Evolutionary conservation across 2,888 invertebrate species (phyloP).

Genomic region (Eilema sororculum): DNA sequence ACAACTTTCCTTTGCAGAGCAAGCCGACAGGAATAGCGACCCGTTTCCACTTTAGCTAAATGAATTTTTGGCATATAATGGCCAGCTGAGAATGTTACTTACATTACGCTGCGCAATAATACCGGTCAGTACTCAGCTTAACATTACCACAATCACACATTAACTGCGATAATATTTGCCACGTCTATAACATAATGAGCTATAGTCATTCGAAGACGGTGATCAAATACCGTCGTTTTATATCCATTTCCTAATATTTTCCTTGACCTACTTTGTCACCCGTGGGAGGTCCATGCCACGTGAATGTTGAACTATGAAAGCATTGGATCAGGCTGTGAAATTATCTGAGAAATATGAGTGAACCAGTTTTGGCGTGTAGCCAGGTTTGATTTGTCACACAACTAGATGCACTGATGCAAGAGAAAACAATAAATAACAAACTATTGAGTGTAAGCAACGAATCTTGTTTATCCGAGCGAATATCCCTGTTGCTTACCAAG

Average conservation of each 20-base stretch:
- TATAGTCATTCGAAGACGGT: slow-evolving; percentile 14
- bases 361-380: slow-evolving; percentile 36
- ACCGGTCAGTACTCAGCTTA: neutral
- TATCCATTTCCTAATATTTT: slow-evolving; percentile 21
- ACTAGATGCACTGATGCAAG: slow-evolving; percentile 23
- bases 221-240: slow-evolving; percentile 32
- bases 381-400: slow-evolving; percentile 35
- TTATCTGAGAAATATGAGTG: slow-evolving; percentile 18
- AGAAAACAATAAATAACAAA: neutral
- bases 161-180: neutral
- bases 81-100: too few species aligned
- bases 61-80: too few species aligned
- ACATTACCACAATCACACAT: neutral
- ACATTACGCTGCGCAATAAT: too few species aligned
- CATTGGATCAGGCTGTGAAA: slow-evolving; percentile 15
- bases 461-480: too few species aligned
- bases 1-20: too few species aligned
- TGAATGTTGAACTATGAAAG: slow-evolving; percentile 1
- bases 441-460: too few species aligned
- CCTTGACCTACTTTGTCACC: slow-evolving; percentile 39
- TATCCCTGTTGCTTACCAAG: too few species aligned
- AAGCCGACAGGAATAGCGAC: too few species aligned
- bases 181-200: slow-evolving; percentile 9
- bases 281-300: slow-evolving; percentile 15
- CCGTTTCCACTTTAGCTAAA: too few species aligned